These are phyloP conservation scores for Scaptomyza parva DNA, from an alignment of 2,888 invertebrate species.

Conservation along the genomic window DNA sequence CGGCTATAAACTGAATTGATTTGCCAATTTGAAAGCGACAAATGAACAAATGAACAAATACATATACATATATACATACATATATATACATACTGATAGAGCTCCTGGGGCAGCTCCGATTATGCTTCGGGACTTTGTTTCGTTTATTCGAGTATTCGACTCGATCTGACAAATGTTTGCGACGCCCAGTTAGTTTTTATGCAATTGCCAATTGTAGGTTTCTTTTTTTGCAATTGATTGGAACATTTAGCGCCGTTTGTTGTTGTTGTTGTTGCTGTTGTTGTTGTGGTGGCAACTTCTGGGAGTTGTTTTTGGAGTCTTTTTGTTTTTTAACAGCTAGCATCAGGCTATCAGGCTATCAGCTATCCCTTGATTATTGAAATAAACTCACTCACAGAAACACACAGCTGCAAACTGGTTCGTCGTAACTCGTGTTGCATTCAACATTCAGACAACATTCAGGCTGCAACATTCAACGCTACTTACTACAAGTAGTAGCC, in stretches of 20 bases:
- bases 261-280: neutral
- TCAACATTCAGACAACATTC: neutral
- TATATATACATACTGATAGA: neutral
- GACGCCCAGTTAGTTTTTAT: slow-evolving; percentile 53
- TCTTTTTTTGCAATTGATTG: slow-evolving; percentile 33
- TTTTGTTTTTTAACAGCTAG: no score
- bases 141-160: neutral
- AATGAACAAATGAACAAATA: slow-evolving; percentile 7
- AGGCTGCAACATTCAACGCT: neutral
- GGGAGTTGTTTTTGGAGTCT: slow-evolving; percentile 34
- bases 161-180: slow-evolving; percentile 70
- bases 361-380: slow-evolving; percentile 77
- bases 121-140: slow-evolving; percentile 17
- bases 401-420: slow-evolving; percentile 76
- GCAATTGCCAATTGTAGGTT: slow-evolving; percentile 31
- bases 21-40: slow-evolving; percentile 65
- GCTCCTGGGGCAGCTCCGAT: slow-evolving; percentile 51
- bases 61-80: neutral
- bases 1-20: slow-evolving; percentile 77
- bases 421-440: slow-evolving; percentile 9
- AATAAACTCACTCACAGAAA: slow-evolving; percentile 33
- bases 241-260: slow-evolving; percentile 30
- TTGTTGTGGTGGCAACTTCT: neutral
- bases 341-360: no score
- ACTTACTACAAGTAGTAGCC: no score